phyloP scores from a whole-genome alignment of 2,888 invertebrate species.

The Vannuccia rotundouncinata region DNA sequence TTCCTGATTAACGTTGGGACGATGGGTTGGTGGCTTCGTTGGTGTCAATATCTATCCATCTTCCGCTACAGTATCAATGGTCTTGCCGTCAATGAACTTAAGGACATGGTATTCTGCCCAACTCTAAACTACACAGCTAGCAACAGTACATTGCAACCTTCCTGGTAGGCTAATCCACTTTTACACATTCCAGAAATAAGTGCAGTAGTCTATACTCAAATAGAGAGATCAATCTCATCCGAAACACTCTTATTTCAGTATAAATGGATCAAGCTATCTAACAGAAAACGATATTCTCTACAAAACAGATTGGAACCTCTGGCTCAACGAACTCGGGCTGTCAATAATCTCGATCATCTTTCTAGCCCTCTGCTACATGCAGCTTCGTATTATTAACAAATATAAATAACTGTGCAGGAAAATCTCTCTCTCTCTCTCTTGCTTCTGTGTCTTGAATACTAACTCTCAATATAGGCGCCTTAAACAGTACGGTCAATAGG shows the following conservation, averaged over 20 bases:
- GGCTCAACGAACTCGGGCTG: conserved; percentile 2
- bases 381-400: conserved; percentile 28
- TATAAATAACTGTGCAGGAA: too few species aligned
- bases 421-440: too few species aligned
- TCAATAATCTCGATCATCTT: background rate
- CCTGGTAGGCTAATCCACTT: too few species aligned
- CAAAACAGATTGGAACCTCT: conserved; percentile 28
- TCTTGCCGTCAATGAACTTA: conserved; percentile 39
- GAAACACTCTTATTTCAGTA: too few species aligned
- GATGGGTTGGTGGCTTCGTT: conserved; percentile 34
- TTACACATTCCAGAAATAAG: background rate
- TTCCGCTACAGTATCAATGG: conserved; percentile 33
- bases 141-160: background rate
- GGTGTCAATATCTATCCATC: conserved; percentile 39
- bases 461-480: too few species aligned
- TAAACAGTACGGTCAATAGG: too few species aligned
- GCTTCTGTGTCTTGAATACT: too few species aligned
- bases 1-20: conserved; percentile 38
- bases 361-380: conserved; percentile 1
- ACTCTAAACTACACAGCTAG: background rate
- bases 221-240: background rate
- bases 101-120: conserved; percentile 34
- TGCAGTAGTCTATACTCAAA: background rate
- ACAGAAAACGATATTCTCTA: too few species aligned
- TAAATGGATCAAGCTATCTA: too few species aligned